Conservation (phyloP, 2,113 vertebrate species). For the Diadophis punctatus region DNA sequence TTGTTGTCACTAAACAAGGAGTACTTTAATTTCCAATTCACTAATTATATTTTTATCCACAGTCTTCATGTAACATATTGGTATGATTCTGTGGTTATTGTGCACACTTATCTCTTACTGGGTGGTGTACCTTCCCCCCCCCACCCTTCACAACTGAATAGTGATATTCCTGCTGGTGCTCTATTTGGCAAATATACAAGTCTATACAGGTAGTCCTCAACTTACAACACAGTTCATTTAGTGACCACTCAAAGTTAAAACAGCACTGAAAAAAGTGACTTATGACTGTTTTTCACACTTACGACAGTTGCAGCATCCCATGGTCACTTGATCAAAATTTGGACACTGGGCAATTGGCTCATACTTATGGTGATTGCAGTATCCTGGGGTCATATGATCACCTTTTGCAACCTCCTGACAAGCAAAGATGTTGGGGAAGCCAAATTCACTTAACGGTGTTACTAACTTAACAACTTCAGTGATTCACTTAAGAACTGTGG, state of each 20-base stretch:
- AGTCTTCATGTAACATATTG: not conserved
- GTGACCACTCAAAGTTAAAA: not conserved
- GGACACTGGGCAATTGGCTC: not conserved
- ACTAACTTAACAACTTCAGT: not conserved
- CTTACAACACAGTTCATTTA: not conserved
- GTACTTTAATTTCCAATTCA: not conserved
- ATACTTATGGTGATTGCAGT: not conserved
- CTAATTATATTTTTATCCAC: not conserved
- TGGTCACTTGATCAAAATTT: not conserved
- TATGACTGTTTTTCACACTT: not conserved
- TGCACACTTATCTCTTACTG: not conserved
- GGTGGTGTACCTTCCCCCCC: not conserved
- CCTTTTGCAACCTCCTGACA: not conserved
- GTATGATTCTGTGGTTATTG: not conserved
- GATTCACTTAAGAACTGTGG: not conserved
- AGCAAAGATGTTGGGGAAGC: not conserved
- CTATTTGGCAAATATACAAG: not conserved
- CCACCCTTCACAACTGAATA: not conserved
- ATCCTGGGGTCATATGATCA: not conserved
- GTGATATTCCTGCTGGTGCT: not conserved
- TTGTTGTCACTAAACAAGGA: not conserved
- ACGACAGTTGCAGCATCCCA: not conserved
- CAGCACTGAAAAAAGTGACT: no score
- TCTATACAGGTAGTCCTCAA: not conserved
- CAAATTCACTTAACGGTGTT: not conserved